Evolutionary conservation across 1,140 invertebrate species (phyloP), one percentile per base, ranked within the genome.

Genomic region (Batillaria attramentaria): DNA sequence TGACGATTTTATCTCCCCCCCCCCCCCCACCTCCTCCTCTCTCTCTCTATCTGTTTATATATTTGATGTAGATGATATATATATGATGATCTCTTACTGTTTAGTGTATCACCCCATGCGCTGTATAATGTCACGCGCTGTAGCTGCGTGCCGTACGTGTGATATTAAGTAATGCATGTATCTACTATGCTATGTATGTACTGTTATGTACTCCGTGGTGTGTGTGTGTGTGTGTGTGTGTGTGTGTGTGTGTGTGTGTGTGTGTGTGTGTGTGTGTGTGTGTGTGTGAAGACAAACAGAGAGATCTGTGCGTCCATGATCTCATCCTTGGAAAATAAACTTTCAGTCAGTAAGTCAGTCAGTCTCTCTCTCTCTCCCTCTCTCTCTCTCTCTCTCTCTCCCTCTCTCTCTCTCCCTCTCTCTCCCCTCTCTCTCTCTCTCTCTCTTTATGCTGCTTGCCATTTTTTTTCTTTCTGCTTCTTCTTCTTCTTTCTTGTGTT

Each of bases 351-450:
- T 66, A 31, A 37, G 31, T 66, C 24, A 13, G 8, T 66, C 62
- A 37, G 31, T 66, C 62, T 66, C 62, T 35, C 62, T 66, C 62
- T 35, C 31, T 35, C 31, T 16, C 62, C 33, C 31, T 66, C 62
- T 66, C 62, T 62, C 57, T 62, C 57, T 62, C 57, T 62, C 57
- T 62, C 13, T 62, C 57, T 62, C 57, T 62, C 57, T 62, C n/a
- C 31, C 57, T 62, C 57, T 62, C n/a, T 62, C 57, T 28, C 57
- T 62, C 57, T 62, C 57, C 31, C 57, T 62, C n/a, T 62, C 57
- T 62, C 57, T 62, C 57, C 31, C 57, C 24, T 1, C n/a, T 28
- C 57, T 62, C n/a, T 31, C 24, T 24, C 10, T 62, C n/a, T 31
- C 57, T 8, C 57, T 18, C 0, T 31, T n/a, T 8, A 20, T 31